Conservation (phyloP, 2,797 vertebrate species). For the Epinephelus malabaricus region DNA sequence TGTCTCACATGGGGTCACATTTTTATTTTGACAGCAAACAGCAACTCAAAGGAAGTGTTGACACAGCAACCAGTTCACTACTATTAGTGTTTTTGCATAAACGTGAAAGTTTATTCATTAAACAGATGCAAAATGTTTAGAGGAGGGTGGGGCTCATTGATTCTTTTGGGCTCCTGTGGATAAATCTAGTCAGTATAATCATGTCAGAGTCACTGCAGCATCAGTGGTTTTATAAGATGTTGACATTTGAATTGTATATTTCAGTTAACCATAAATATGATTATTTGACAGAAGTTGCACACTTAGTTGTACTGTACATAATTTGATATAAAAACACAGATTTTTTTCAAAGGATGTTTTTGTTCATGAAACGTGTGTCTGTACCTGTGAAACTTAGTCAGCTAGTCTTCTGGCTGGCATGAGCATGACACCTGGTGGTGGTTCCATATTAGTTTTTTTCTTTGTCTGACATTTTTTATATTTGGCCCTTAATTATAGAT, state of each 20-base stretch:
- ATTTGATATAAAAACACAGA: too few relatives aligned
- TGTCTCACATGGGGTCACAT: not conserved
- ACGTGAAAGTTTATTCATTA: not conserved
- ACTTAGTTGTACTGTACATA: not conserved
- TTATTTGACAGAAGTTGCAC: not conserved
- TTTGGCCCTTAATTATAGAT: not conserved
- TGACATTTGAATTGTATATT: not conserved
- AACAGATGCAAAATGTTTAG: not conserved
- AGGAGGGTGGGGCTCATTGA: not conserved
- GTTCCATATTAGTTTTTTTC: not conserved
- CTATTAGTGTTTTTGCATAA: not conserved
- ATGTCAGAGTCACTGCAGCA: not conserved
- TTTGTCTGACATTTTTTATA: not conserved
- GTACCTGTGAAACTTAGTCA: not conserved
- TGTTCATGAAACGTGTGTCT: not conserved
- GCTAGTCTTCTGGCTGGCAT: not conserved
- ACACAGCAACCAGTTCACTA: not conserved
- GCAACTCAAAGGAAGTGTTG: not conserved
- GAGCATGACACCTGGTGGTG: constrained; percentile 62
- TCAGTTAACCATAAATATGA: not conserved
- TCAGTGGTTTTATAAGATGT: not conserved
- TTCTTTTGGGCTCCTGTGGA: not conserved
- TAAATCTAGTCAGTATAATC: not conserved
- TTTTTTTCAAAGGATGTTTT: not conserved
- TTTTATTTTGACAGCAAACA: not conserved